phyloP scores from a whole-genome alignment of 2,113 vertebrate species.

The Psophia crepitans region DNA sequence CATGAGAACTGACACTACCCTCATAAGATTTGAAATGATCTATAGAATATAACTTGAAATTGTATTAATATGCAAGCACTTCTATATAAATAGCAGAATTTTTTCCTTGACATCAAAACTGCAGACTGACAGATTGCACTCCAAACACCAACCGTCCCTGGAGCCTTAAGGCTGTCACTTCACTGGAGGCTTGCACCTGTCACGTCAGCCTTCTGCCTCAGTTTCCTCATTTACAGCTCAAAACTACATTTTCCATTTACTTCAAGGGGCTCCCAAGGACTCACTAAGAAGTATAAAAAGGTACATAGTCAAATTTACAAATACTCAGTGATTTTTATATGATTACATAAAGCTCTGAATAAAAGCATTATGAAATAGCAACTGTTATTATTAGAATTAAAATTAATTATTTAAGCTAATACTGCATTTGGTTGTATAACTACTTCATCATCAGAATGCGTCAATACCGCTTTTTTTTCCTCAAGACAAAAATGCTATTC shows the following conservation, averaged over 20 bases:
- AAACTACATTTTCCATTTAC: neutral
- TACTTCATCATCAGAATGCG: neutral
- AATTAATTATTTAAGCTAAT: neutral
- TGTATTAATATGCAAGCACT: neutral
- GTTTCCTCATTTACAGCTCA: neutral
- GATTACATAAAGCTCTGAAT: neutral
- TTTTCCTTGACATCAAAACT: neutral
- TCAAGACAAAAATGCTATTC: neutral
- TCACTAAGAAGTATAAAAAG: neutral
- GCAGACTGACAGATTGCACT: neutral
- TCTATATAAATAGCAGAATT: neutral
- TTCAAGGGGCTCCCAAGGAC: neutral
- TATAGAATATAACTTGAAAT: neutral
- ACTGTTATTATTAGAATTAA: neutral
- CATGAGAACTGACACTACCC: neutral
- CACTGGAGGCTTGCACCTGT: neutral
- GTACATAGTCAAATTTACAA: neutral
- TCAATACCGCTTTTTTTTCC: neutral
- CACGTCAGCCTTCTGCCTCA: neutral
- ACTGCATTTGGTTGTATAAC: neutral
- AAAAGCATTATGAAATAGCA: neutral
- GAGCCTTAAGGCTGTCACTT: neutral
- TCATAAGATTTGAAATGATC: neutral
- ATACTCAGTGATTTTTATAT: neutral
- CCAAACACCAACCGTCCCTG: neutral